phyloP scores from a whole-genome alignment of 2,113 vertebrate species.

The Astatoreochromis straeleni region DNA sequence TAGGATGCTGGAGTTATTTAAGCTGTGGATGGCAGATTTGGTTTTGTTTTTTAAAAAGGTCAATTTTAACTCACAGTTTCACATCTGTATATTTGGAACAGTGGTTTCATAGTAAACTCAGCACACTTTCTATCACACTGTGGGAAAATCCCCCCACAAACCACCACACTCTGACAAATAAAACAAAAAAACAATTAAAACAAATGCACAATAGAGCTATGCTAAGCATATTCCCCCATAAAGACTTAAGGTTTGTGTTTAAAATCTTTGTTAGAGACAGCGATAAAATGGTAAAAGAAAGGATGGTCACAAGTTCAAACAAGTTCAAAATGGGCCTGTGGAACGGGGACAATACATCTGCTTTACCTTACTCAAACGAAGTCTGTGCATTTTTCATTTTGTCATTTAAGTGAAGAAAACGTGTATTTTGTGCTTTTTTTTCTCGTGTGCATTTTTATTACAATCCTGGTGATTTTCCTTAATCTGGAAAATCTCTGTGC shows the following conservation, averaged over 20 bases:
- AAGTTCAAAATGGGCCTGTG: not conserved
- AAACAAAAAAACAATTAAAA: not conserved
- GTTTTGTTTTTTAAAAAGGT: not conserved
- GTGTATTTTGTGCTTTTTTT: not conserved
- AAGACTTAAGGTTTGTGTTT: not conserved
- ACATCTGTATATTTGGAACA: not conserved
- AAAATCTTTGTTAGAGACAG: not conserved
- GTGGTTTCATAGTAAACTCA: not conserved
- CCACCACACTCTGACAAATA: not conserved
- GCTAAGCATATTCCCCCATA: not conserved
- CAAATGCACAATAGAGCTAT: not conserved
- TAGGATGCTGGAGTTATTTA: not conserved
- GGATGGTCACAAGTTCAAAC: accelerated
- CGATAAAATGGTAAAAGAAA: not conserved
- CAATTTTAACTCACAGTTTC: not conserved
- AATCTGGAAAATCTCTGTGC: not conserved
- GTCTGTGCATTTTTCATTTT: not conserved
- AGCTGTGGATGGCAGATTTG: not conserved
- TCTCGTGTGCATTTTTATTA: not conserved
- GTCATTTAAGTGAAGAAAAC: not conserved
- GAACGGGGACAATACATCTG: not conserved
- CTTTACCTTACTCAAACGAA: not conserved
- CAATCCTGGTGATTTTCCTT: not conserved
- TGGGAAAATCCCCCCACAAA: not conserved
- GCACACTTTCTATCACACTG: not conserved